These are phyloP conservation scores for Crossocerus cetratus DNA, from an alignment of 2,888 invertebrate genomes.

Conservation along the genomic window DNA sequence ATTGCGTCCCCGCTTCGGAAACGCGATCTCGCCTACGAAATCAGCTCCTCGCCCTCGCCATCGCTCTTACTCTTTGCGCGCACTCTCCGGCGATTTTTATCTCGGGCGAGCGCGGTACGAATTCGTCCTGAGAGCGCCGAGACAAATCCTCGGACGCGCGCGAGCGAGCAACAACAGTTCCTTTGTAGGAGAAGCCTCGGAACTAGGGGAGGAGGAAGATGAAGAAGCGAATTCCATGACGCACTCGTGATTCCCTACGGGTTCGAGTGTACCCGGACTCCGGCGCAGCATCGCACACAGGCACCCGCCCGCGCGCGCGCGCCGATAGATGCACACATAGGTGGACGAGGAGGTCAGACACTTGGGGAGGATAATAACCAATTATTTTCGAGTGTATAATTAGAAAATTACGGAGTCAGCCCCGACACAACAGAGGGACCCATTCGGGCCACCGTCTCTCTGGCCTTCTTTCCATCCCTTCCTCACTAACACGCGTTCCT, in stretches of 20 bases:
- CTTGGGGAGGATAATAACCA: conserved; percentile 73
- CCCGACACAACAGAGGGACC: conserved; percentile 66
- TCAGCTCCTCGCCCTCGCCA: conserved; percentile 1
- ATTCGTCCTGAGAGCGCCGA: too few species aligned
- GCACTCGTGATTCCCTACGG: conserved; percentile 71
- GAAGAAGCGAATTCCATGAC: conserved; percentile 56
- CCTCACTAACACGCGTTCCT: conserved; percentile 37
- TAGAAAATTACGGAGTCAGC: conserved; percentile 75
- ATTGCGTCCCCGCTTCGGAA: conserved; percentile 18
- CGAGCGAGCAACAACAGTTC: not conserved
- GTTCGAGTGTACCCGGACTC: conserved; percentile 64
- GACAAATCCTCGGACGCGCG: not conserved
- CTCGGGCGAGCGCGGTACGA: not conserved
- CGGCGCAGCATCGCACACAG: conserved; percentile 56
- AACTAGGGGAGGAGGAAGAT: not conserved
- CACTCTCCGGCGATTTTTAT: conserved; percentile 9
- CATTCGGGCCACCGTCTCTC: conserved; percentile 40
- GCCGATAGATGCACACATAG: conserved; percentile 9
- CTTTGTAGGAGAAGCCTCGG: conserved; percentile 4
- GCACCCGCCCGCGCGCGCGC: not conserved
- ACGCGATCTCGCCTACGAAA: conserved; percentile 21
- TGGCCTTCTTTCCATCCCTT: conserved; percentile 35
- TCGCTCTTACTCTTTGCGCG: not conserved
- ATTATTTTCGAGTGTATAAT: conserved; percentile 76
- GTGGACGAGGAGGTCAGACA: conserved; percentile 21